Conservation (phyloP, 2,113 vertebrate genomes). For the Campylomormyrus numenius region DNA sequence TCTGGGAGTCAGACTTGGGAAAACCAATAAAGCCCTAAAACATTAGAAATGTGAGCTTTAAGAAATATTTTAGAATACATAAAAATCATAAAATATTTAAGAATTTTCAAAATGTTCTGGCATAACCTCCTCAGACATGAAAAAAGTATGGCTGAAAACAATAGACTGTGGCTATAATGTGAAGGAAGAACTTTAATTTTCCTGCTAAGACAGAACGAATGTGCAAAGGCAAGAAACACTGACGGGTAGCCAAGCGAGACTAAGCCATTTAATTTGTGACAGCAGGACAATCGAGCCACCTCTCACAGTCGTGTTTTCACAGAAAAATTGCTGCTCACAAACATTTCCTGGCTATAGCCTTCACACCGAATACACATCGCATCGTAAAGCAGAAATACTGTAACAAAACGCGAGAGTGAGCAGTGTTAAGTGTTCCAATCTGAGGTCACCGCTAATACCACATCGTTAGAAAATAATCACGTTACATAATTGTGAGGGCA, state of each 20-base stretch:
- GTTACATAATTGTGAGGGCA: background rate
- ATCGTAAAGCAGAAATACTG: background rate
- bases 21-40: background rate
- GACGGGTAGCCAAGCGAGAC: background rate
- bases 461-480: background rate
- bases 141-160: background rate
- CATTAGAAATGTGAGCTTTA: background rate
- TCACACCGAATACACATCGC: background rate
- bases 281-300: background rate
- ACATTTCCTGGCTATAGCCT: background rate
- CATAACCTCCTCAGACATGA: background rate
- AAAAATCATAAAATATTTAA: background rate
- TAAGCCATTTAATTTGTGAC: background rate
- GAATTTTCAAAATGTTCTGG: background rate
- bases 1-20: background rate
- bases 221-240: conserved; percentile 3
- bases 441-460: background rate
- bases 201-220: background rate
- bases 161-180: background rate
- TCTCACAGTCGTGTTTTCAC: background rate
- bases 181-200: background rate
- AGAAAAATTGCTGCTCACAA: background rate
- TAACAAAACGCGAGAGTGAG: background rate
- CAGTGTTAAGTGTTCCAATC: background rate
- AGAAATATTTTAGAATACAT: background rate